Conservation (phyloP, 2,797 vertebrate genomes). For the Gobionotothen gibberifrons region DNA sequence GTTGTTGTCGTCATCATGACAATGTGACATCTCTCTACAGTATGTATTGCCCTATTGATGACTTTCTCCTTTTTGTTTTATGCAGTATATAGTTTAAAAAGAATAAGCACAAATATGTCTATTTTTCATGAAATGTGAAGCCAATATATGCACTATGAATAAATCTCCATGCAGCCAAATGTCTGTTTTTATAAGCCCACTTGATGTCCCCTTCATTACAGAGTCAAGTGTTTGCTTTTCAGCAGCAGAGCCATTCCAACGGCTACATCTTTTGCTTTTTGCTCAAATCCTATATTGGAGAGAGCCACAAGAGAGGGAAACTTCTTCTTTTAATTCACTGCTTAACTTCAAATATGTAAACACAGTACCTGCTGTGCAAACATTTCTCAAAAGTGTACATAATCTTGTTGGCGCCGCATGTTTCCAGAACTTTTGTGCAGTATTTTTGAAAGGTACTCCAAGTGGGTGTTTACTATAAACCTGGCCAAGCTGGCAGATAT, state of each 20-base stretch:
- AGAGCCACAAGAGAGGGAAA: slow-evolving; percentile 26
- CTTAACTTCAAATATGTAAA: slow-evolving; percentile 45
- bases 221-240: slow-evolving; percentile 48
- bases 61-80: slow-evolving; percentile 29
- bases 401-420: slow-evolving; percentile 4
- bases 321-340: slow-evolving; percentile 47
- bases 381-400: slow-evolving; percentile 24
- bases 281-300: slow-evolving; percentile 37
- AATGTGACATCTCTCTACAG: slow-evolving; percentile 32
- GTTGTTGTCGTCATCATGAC: slow-evolving; percentile 28
- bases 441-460: neutral
- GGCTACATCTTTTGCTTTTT: slow-evolving; percentile 18
- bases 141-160: slow-evolving; percentile 57
- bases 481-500: neutral
- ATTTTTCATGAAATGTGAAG: slow-evolving; percentile 62
- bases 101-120: slow-evolving; percentile 49
- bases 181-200: slow-evolving; percentile 41
- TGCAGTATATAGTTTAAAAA: slow-evolving; percentile 57
- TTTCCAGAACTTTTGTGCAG: neutral
- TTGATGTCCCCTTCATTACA: slow-evolving; percentile 49
- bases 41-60: neutral
- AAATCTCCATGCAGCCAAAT: slow-evolving; percentile 55
- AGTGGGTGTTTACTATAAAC: neutral
- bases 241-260: slow-evolving; percentile 32
- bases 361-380: slow-evolving; percentile 45